Base-by-base conservation (phyloP, 37 sponge, comb jelly and placozoan species). In the Ianthella basta region DNA sequence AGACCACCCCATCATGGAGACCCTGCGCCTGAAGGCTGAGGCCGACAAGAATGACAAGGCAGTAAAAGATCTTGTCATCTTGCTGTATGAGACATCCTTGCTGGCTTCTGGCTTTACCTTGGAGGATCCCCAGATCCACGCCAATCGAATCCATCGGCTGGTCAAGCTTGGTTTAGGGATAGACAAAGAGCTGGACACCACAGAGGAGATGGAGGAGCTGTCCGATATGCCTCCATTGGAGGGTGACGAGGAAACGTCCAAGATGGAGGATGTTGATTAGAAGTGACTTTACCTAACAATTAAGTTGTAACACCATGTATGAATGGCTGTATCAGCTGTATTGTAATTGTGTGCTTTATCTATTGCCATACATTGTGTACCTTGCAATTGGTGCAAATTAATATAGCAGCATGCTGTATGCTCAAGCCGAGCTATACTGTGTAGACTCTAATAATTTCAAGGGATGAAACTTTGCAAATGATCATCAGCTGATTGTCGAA, bases 201-300 rank as follows among this genome's bases (percentile, higher is more conserved):
- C 60, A n/a, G 86, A 37, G 16, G 86, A 78, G 20, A 60, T 39
- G 37, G 91, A 84, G n/a, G 87, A 84, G 2, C 56, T 92, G 20
- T 92, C 92, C 8, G 97, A 96, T 32, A 89, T 98, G 94, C 99
- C 98, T 16, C 93, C 93, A 55, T 89, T 93, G 14, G 96, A 93
- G 60, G 94, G 90, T 25, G 97, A 87, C 8, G 84, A 90, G 8
- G 99, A 98, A 24, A 88, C 89, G 15, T 91, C 93, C 15, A 77
- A 90, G 37, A 98, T 98, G 99, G 99, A 98, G 60, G 99, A 98
- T 53, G 99, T 98, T 35, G 99, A 98, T 75, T 98, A 88, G 50
- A 53, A 44, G 50, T 8, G 50, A 44, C 50, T n/a, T n/a, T 29
- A 29, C 4, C 38, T 16, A 60, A 59, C 30, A 30, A 3, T 33